Base-by-base conservation (phyloP, 2,888 invertebrate genomes). In the Chymomyza procnemis region DNA sequence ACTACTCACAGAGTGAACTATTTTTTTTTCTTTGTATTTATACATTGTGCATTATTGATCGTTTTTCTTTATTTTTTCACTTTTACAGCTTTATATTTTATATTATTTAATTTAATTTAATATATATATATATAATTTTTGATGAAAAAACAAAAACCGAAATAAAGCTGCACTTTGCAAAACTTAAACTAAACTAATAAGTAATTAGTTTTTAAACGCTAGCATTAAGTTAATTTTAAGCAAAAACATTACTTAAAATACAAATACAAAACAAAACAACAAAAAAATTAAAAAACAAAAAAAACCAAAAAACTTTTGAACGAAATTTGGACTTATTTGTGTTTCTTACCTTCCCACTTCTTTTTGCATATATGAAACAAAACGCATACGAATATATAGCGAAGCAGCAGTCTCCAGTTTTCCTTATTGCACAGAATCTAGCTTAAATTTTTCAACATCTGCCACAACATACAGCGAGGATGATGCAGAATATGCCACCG, bases 401-500 rank as follows among this genome's bases (percentile, higher is more conserved):
- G 91, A 91, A 83, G 90, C 91, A 85, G 90, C 91, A 67, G 90
- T 91, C 76, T 89, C 91, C 86, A 91, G 91, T 89, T 91, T 91
- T 90, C 89, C 91, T 87, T 91, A 91, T 89, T 91, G 91, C 83
- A 89, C 90, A 85, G 91, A 91, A 89, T 90, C 90, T 88, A 91
- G 91, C 63, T 89, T 95, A 86, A 94, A 94, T 92, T 95, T 95
- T 91, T 93, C 94, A 70, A 94, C 93, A 74, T 93, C 93, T 69
- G 92, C 89, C 67, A 89, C 92, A 71, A 92, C 93, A 64, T 93
- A 92, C 64, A 95, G 94, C 67, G 95, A 95, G 89, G 95, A 95
- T 90, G 95, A 95, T 90, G 93, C 93, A 72, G 95, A 95, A 89
- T 95, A 94, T 92, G 93, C 93, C 71, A 92, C 93, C 55, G 93